Evolutionary conservation across 2,797 vertebrate genomes (phyloP).

Genomic region (Meda fulgida): DNA sequence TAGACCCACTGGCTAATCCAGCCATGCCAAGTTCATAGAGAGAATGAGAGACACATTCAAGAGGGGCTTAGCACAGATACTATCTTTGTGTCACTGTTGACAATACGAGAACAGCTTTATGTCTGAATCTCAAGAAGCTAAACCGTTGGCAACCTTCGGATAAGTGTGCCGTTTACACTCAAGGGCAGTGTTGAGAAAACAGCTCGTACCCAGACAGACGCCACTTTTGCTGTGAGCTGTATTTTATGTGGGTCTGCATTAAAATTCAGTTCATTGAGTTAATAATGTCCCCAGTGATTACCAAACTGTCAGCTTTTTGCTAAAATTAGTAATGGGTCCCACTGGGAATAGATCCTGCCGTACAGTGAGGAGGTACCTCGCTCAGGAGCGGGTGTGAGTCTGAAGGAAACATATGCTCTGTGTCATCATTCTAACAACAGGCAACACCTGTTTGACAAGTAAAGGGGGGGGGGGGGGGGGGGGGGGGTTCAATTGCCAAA

Average conservation of each 20-base stretch:
- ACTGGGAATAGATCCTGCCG: conserved; percentile 39
- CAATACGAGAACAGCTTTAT: conserved; percentile 41
- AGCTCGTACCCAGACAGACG: conserved; percentile 23
- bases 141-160: conserved; percentile 49
- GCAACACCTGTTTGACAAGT: conserved; percentile 54
- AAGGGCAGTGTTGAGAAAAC: conserved; percentile 29
- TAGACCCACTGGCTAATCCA: conserved; percentile 59
- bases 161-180: conserved; percentile 48
- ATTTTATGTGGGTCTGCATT: conserved; percentile 43
- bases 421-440: conserved; percentile 50
- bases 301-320: conserved; percentile 52
- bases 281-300: conserved; percentile 54
- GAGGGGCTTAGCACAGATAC: conserved; percentile 45
- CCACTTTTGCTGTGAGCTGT: conserved; percentile 26
- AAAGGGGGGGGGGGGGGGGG: background rate
- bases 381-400: conserved; percentile 30
- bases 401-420: conserved; percentile 48
- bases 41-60: conserved; percentile 52
- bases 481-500: conserved; percentile 12
- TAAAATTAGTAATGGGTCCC: conserved; percentile 47
- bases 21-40: conserved; percentile 55
- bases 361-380: conserved; percentile 15
- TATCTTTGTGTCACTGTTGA: conserved; percentile 69
- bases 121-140: conserved; percentile 45
- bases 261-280: conserved; percentile 49